A percentile compares a stretch with the other conserved stretches of the same genome.
These are phyloP conservation scores for Podarcis cretensis DNA, from an alignment of 2,113 vertebrate genomes.

Conservation along the genomic window DNA sequence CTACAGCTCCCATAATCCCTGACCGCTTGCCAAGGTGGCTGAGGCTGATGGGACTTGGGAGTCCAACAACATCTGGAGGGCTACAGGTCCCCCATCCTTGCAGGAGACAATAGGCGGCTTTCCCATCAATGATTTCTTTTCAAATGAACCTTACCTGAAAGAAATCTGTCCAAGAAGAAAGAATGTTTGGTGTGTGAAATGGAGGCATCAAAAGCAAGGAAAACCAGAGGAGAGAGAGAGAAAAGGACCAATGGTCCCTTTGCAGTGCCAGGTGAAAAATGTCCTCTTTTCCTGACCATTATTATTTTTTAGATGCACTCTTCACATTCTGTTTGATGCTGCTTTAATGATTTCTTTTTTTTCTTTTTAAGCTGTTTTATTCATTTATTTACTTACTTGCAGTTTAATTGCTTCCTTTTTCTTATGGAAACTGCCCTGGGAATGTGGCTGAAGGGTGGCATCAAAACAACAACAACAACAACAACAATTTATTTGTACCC, in stretches of 20 bases:
- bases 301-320: not conserved
- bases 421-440: not conserved
- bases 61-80: too few species aligned
- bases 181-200: not conserved
- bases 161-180: not conserved
- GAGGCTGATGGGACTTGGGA: too few species aligned
- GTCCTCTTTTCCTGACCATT: too few species aligned
- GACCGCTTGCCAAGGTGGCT: too few species aligned
- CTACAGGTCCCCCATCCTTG: too few species aligned
- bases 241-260: not conserved
- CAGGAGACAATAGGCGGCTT: not conserved
- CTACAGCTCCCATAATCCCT: too few species aligned
- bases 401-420: not conserved
- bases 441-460: not conserved
- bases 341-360: not conserved
- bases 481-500: too few species aligned
- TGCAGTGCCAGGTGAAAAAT: not conserved
- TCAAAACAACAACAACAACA: too few species aligned
- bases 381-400: not conserved
- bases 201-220: not conserved
- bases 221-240: not conserved
- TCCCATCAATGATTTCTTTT: not conserved
- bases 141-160: not conserved
- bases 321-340: not conserved
- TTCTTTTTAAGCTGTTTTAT: not conserved